These are phyloP conservation scores for Sylvilagus floridanus DNA, from an alignment of 2,797 vertebrate species.

Conservation along the genomic window DNA sequence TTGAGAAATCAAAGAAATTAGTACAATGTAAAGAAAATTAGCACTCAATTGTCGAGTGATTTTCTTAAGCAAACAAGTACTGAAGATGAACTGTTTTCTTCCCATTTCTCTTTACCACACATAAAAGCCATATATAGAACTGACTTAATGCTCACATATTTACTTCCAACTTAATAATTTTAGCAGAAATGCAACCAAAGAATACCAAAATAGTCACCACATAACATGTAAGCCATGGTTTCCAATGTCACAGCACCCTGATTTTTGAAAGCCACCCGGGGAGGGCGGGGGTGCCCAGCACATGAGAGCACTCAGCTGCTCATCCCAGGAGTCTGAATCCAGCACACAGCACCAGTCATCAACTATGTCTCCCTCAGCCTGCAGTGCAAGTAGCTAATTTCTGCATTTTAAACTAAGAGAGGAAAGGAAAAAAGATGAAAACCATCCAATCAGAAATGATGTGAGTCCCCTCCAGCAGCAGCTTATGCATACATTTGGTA, in stretches of 20 bases:
- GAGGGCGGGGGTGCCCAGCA: not conserved
- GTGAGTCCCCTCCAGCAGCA: not conserved
- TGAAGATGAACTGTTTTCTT: constrained; percentile 74
- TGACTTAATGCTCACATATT: constrained; percentile 40
- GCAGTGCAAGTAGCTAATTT: constrained; percentile 72
- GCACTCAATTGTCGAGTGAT: constrained; percentile 49
- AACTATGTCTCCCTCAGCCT: constrained; percentile 72
- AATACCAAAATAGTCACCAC: constrained; percentile 45
- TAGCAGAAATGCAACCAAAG: not conserved
- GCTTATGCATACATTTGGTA: constrained; percentile 71
- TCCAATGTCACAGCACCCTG: constrained; percentile 67
- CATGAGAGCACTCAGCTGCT: constrained; percentile 73
- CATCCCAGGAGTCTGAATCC: constrained; percentile 61
- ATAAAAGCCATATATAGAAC: constrained; percentile 70
- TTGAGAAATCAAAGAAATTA: constrained; percentile 67
- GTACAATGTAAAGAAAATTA: constrained; percentile 57
- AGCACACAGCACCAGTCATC: constrained; percentile 73
- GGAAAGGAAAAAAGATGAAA: constrained; percentile 27
- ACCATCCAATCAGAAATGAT: constrained; percentile 60
- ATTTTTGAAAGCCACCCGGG: constrained; percentile 50
- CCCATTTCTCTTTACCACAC: constrained; percentile 41
- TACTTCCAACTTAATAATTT: constrained; percentile 66
- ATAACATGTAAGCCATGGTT: constrained; percentile 70
- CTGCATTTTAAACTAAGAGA: constrained; percentile 76
- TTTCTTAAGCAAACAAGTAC: constrained; percentile 60